These are phyloP conservation scores for Drosophila atripex DNA, from an alignment of 2,888 invertebrate species.

Conservation along the genomic window DNA sequence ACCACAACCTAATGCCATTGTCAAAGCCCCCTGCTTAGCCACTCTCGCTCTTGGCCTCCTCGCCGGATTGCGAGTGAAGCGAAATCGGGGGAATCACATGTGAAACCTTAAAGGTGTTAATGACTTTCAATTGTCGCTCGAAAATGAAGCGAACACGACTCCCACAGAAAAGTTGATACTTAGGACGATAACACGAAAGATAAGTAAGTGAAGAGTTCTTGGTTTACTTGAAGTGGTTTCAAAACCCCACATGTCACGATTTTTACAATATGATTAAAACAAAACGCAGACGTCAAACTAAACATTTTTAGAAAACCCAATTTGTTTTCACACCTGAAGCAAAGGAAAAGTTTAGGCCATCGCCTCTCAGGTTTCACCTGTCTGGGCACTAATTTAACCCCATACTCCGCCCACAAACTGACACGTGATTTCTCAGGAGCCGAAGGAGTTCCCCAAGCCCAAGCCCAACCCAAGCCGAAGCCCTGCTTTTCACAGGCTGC, in stretches of 20 bases:
- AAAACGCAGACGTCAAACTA: too few relatives aligned
- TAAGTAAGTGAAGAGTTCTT: too few relatives aligned
- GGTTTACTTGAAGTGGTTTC: too few relatives aligned
- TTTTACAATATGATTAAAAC: too few relatives aligned
- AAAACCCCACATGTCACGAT: too few relatives aligned
- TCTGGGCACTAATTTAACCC: conserved; percentile 15
- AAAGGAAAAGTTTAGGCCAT: background rate
- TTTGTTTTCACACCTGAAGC: background rate
- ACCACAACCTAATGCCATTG: conserved; percentile 25
- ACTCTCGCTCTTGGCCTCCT: conserved; percentile 19
- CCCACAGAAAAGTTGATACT: too few relatives aligned
- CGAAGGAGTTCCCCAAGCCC: conserved; percentile 30
- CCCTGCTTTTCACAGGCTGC: background rate
- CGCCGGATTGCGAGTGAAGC: conserved; percentile 16
- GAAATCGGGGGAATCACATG: conserved; percentile 5
- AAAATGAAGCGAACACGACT: conserved; percentile 18
- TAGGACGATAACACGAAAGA: too few relatives aligned
- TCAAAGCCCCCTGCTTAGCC: conserved; percentile 24
- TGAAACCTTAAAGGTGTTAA: conserved; percentile 32
- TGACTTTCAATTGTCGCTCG: conserved; percentile 16
- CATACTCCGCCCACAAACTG: conserved; percentile 20
- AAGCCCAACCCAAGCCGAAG: background rate
- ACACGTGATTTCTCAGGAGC: conserved; percentile 69
- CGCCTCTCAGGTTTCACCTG: conserved; percentile 21
- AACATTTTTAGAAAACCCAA: too few relatives aligned